Evolutionary conservation across 2,888 invertebrate genomes (phyloP).

Genomic region (Merodon equestris): DNA sequence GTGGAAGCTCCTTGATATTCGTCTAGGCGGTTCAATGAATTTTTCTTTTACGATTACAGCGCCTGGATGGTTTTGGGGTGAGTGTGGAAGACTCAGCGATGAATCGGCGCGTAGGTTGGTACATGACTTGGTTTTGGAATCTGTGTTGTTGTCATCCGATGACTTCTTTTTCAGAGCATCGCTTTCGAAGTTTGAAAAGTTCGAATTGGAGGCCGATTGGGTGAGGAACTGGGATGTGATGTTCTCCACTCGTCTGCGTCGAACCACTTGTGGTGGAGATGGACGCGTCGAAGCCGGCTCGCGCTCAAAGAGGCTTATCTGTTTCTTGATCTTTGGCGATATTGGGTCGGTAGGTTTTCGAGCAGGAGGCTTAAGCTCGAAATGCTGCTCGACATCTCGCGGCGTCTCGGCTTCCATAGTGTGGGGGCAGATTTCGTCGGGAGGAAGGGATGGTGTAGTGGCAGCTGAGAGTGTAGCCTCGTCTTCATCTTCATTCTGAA

Average conservation of each 20-base stretch:
- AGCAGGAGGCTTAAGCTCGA: slow-evolving; percentile 67
- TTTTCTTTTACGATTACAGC: slow-evolving; percentile 80
- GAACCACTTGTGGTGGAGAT: slow-evolving; percentile 74
- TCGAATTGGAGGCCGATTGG: slow-evolving; percentile 76
- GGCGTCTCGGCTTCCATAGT: slow-evolving; percentile 44
- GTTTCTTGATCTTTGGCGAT: slow-evolving; percentile 76
- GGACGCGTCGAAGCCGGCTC: slow-evolving; percentile 72
- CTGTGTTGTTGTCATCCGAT: slow-evolving; percentile 70
- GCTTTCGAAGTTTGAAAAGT: slow-evolving; percentile 76
- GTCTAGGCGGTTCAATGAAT: slow-evolving; percentile 80
- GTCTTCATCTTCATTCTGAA: slow-evolving; percentile 79
- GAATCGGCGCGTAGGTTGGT: slow-evolving; percentile 73
- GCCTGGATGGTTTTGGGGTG: slow-evolving; percentile 74
- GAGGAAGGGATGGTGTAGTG: slow-evolving; percentile 76
- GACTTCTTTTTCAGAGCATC: slow-evolving; percentile 72
- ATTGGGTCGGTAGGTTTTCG: slow-evolving; percentile 75
- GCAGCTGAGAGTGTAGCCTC: slow-evolving; percentile 82
- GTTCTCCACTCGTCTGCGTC: slow-evolving; percentile 75
- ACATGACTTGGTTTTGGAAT: slow-evolving; percentile 73
- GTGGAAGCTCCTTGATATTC: slow-evolving; percentile 79
- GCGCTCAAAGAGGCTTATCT: slow-evolving; percentile 76
- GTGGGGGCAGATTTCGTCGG: slow-evolving; percentile 72
- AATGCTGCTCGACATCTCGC: slow-evolving; percentile 35
- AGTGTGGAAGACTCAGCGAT: slow-evolving; percentile 70
- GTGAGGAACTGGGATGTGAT: slow-evolving; percentile 69